phyloP scores from a whole-genome alignment of 2,113 vertebrate genomes.

The Sylvilagus bachmani region DNA sequence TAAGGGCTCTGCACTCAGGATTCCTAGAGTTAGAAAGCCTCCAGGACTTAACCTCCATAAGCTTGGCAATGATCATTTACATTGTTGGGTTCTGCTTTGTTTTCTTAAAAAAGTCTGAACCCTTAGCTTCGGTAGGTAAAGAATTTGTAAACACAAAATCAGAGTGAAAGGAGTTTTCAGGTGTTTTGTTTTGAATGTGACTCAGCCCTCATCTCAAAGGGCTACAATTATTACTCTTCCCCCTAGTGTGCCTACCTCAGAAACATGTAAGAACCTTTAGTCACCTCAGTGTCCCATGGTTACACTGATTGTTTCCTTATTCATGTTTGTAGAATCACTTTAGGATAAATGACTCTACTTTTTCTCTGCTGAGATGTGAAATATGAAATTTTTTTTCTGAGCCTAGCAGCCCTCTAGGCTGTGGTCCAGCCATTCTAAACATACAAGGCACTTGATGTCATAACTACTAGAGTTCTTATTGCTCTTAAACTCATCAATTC shows the following conservation, averaged over 20 bases:
- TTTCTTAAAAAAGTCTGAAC: neutral
- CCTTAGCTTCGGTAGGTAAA: constrained; percentile 9
- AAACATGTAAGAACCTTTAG: constrained; percentile 35
- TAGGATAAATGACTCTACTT: constrained; percentile 31
- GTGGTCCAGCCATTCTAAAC: neutral
- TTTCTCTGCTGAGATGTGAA: constrained; percentile 12
- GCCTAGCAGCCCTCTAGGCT: neutral
- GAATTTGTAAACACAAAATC: constrained; percentile 41
- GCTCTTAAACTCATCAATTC: neutral
- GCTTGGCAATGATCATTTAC: constrained; percentile 32
- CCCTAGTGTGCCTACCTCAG: neutral
- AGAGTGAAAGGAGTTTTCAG: neutral
- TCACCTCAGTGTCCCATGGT: neutral
- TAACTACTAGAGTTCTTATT: neutral
- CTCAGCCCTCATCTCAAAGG: neutral
- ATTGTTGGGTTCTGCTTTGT: neutral
- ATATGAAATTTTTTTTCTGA: constrained; percentile 33
- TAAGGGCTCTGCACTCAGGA: constrained; percentile 22
- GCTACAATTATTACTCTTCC: constrained; percentile 10
- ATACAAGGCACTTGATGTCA: neutral
- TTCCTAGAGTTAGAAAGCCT: constrained; percentile 14
- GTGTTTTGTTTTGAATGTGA: neutral
- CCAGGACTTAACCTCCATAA: neutral
- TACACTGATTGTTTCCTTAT: constrained; percentile 30
- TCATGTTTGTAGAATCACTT: constrained; percentile 39